These are phyloP conservation scores for Drosophila melanica DNA, from an alignment of 1,140 invertebrate species.

Conservation along the genomic window DNA sequence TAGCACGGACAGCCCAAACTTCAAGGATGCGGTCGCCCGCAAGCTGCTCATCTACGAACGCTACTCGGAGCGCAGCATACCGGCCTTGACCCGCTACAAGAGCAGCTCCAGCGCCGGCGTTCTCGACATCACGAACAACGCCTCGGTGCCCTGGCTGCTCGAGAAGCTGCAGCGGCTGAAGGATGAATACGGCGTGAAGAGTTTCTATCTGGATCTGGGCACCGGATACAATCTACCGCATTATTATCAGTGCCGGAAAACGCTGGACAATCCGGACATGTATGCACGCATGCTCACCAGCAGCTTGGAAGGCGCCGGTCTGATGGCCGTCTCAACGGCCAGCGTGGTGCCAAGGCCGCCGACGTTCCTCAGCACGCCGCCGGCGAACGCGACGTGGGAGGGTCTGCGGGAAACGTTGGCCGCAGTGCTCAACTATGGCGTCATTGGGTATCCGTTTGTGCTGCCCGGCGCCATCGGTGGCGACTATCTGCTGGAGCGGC, in stretches of 20 bases:
- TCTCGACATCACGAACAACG: slow-evolving; percentile 93
- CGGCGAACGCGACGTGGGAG: slow-evolving; percentile 95
- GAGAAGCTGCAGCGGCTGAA: slow-evolving; percentile 89
- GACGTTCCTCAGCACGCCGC: slow-evolving; percentile 93
- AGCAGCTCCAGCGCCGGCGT: slow-evolving; percentile 90
- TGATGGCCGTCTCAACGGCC: slow-evolving; percentile 93
- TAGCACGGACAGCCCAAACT: slow-evolving; percentile 92
- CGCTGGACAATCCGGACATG: slow-evolving; percentile 91
- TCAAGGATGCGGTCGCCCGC: slow-evolving; percentile 90
- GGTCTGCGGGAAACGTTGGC: slow-evolving; percentile 89
- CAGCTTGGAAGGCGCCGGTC: slow-evolving; percentile 87
- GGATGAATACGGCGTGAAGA: slow-evolving; percentile 91
- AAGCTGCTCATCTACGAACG: slow-evolving; percentile 89
- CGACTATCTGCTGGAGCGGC: slow-evolving; percentile 85
- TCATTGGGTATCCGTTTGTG: slow-evolving; percentile 95
- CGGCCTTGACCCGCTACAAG: slow-evolving; percentile 91
- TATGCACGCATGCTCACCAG: slow-evolving; percentile 91
- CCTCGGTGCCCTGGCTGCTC: slow-evolving; percentile 91
- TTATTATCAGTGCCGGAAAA: slow-evolving; percentile 91
- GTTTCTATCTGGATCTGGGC: slow-evolving; percentile 95
- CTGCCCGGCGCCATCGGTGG: slow-evolving; percentile 97
- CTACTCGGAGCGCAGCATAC: slow-evolving; percentile 89
- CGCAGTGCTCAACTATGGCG: slow-evolving; percentile 92
- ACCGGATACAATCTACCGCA: slow-evolving; percentile 94
- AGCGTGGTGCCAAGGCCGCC: slow-evolving; percentile 92